Evolutionary conservation across 2,888 invertebrate species (phyloP), one percentile per base, ranked within the genome.

Genomic region (Anthrax anthrax): DNA sequence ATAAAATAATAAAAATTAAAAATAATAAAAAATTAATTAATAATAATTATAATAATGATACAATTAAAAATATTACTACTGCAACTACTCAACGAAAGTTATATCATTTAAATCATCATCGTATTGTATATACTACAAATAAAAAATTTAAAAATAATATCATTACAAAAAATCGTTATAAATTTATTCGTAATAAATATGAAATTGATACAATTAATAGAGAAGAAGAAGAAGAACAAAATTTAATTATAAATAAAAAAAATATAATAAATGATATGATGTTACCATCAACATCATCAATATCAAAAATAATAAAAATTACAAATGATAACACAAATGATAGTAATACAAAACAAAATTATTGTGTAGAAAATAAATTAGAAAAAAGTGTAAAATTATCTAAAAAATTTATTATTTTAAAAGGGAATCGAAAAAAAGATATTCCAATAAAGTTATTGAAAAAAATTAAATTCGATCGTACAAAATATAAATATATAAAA

Each of bases 21-120:
- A 12, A 9, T 12, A 32, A 12, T 12, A 32, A 12, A 32, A 32
- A 32, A 32, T 32, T 12, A 12, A 32, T 12, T 32, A 32, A 12
- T 12, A 32, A 32, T 32, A 3, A 32, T 32, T 1, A 9, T 32
- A 32, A 32, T 29, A 29, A 29, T 32, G 12, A 12, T 32, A 37
- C 16, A 37, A 17, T 39, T 45, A 40, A 32, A 23, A 45, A 45
- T 45, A 45, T n/a, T n/a, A n/a, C n/a, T n/a, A n/a, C n/a, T n/a
- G n/a, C n/a, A n/a, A n/a, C 45, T 45, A 45, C 45, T 45, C 45
- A 45, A 45, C 45, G 45, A 45, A 45, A 45, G 45, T 45, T 45
- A 27, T 40, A 45, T 40, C 32, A 23, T 40, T 45, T 45, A 23
- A 45, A 40, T 36, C 39, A 18, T 18, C n/a, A 32, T 19, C 16